phyloP scores from a whole-genome alignment of 2,888 invertebrate species.

The Labia minor region DNA sequence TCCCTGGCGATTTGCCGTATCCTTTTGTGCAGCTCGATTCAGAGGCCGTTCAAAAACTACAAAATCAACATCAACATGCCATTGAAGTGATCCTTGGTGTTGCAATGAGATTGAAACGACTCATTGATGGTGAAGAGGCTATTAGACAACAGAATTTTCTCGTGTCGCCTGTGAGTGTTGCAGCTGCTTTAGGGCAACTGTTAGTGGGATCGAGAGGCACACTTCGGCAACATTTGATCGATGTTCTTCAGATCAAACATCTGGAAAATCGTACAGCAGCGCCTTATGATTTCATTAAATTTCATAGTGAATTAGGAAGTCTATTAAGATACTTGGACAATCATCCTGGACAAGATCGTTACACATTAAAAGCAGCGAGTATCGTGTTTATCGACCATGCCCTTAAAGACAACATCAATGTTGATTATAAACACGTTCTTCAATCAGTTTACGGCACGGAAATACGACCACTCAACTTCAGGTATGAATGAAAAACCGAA shows the following conservation, averaged over 20 bases:
- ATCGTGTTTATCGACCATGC: slow-evolving; percentile 32
- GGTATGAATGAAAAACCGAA: too few relatives aligned
- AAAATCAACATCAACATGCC: slow-evolving; percentile 26
- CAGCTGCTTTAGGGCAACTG: slow-evolving; percentile 34
- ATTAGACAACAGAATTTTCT: slow-evolving; percentile 32
- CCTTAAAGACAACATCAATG: slow-evolving; percentile 8
- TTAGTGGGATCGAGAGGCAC: slow-evolving; percentile 35
- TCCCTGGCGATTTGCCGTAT: background rate
- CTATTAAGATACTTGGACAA: slow-evolving; percentile 30
- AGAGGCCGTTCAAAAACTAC: background rate
- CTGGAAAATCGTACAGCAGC: slow-evolving; percentile 14
- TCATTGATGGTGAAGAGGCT: slow-evolving; percentile 29
- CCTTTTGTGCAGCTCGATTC: background rate
- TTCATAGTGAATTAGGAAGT: slow-evolving; percentile 34
- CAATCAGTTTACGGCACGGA: slow-evolving; percentile 31
- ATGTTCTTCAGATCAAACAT: slow-evolving; percentile 16
- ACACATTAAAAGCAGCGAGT: slow-evolving; percentile 31
- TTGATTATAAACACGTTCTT: slow-evolving; percentile 29
- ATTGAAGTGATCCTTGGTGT: slow-evolving; percentile 35
- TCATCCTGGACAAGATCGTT: slow-evolving; percentile 24
- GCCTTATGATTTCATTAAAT: slow-evolving; percentile 23
- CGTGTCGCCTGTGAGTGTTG: slow-evolving; percentile 36
- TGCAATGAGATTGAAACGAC: slow-evolving; percentile 33
- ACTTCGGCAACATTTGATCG: slow-evolving; percentile 32
- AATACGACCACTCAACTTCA: slow-evolving; percentile 31